Evolutionary conservation across 2,113 vertebrate genomes (phyloP), one percentile per base, ranked within the genome.

Genomic region (Phalacrocorax pelagicus): DNA sequence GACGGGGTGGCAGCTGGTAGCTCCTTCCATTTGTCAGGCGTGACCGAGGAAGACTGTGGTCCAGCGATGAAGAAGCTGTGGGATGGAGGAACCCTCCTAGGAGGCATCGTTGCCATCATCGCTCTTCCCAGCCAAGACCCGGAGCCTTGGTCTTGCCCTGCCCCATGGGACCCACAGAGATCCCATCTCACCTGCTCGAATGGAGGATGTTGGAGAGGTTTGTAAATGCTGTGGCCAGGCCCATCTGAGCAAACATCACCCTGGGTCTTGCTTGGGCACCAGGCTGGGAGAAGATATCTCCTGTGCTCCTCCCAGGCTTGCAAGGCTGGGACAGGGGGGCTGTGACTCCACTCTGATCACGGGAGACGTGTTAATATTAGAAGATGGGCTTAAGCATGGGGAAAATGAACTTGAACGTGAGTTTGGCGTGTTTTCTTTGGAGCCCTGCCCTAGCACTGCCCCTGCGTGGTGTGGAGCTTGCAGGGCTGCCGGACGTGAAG

Each of bases 281-380:
- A 1, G 4, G 4, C 5, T 51, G 70, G 18, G n/a, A 66, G 34
- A 70, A 84, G 3, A 54, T 9, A 7, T 24, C 42, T 66, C 12
- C 40, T 36, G 27, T 22, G 10, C 42, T 63, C 32, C 65, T 78
- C 46, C 46, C n/a, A 47, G 58, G 19, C 27, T 58, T 34, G 12
- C 8, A 20, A 19, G 4, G 17, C 19, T 67, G 84, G 16, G 24
- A 11, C 11, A 14, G 17, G 21, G 30, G 66, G 18, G 34, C 6
- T 36, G 18, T 1, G 5, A 29, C 80, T 72, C 42, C 3, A 1
- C 19, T 81, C 42, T 66, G 46, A 22, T 6, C 0, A 0, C 6
- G 42, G 49, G 20, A 83, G 23, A 49, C 17, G 36, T 3, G 21
- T 29, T 11, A 47, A 17, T 12, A 27, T 9, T 20, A 44, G 58